phyloP scores from a whole-genome alignment of 2,113 vertebrate genomes.

The Forbesichthys agassizii region DNA sequence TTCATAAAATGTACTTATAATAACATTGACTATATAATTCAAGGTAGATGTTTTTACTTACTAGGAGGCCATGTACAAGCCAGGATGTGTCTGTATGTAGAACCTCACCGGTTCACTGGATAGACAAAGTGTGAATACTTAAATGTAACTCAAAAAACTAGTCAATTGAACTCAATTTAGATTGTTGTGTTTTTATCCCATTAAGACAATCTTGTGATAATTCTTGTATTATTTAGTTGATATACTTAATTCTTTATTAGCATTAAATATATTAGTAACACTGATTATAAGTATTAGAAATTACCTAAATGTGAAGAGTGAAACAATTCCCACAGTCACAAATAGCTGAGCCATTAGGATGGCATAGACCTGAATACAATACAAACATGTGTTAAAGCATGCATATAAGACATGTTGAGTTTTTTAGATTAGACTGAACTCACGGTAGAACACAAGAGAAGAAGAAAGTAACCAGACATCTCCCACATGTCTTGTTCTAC shows the following conservation, averaged over 20 bases:
- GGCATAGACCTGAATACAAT: conserved; percentile 83
- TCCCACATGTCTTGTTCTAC: not conserved
- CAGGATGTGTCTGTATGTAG: conserved; percentile 86
- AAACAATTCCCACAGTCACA: conserved; percentile 81
- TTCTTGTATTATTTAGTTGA: not conserved
- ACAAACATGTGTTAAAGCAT: not conserved
- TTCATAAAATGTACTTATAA: not conserved
- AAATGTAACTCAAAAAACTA: not conserved
- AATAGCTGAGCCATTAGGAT: conserved; percentile 89
- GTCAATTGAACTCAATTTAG: not conserved
- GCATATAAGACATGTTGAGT: no score
- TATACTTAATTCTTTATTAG: not conserved
- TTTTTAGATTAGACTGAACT: not conserved
- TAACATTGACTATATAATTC: no score
- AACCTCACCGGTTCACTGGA: conserved; percentile 85
- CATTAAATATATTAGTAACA: not conserved
- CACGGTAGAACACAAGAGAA: no score
- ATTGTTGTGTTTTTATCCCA: no score
- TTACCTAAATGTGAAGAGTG: conserved; percentile 95
- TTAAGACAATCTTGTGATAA: not conserved
- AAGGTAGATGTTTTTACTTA: conserved; percentile 70
- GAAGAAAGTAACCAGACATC: not conserved
- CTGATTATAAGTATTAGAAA: conserved; percentile 10
- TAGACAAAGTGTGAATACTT: conserved; percentile 1
- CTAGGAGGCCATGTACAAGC: conserved; percentile 91